Evolutionary conservation across 2,888 invertebrate genomes (phyloP), one percentile per base, ranked within the genome.

Genomic region (Drosophila ochracea): DNA sequence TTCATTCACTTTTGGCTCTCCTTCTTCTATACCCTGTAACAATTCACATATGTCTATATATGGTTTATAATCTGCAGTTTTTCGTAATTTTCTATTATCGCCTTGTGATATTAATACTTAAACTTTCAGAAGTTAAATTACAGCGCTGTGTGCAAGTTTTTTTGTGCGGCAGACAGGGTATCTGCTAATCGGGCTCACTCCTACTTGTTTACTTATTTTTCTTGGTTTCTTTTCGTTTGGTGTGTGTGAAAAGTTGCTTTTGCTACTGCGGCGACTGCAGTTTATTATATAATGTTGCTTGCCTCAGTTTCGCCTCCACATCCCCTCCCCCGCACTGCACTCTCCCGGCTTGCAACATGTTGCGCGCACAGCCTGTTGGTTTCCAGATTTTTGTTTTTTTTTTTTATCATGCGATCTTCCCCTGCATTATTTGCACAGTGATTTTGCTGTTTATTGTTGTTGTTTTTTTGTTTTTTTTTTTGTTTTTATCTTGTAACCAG

Each of bases 341-440:
- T 21, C 28, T 9, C 28, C 33, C 47, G 7, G 49, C 79, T 70
- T 76, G 78, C 80, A 67, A 76, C 80, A 76, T 80, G 78, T 76
- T 67, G 80, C 66, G 37, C 49, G 37, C 19, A 31, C n/a, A 55
- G 35, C 35, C 25, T 55, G 16, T 35, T 19, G 16, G 11, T 37
- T 55, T 55, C 16, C n/a, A 35, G 54, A 28, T 9, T 19, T 55
- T 2, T 31, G 9, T 31, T 13, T 37, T 37, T 13, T 37, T 37
- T 7, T 7, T 75, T 58, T 69, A 50, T 59, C 43, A 62, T 59
- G 49, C 54, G 76, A 77, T 76, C 78, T 77, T 77, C 78, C 66
- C 53, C 59, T 58, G 55, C 55, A 35, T 31, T 47, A 67, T 67
- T 70, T 70, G 67, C 69, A 59, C 68, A 50, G 41, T 59, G 35